These are phyloP conservation scores for Lepus europaeus DNA, from an alignment of 2,113 vertebrate genomes.

Conservation along the genomic window DNA sequence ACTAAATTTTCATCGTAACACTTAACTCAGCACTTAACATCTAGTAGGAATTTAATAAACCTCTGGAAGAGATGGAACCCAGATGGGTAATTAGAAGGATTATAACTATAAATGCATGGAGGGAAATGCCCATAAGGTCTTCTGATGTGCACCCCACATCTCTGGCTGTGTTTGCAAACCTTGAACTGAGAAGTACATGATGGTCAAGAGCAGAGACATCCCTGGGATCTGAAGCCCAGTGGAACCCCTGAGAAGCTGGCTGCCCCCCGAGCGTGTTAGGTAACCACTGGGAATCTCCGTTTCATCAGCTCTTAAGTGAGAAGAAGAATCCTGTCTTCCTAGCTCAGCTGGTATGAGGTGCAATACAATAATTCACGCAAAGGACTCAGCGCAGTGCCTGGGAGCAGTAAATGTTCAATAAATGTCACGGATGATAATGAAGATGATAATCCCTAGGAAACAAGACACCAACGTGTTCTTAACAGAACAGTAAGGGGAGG, in stretches of 20 bases:
- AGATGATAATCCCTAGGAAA: constrained; percentile 58
- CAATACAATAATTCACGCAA: constrained; percentile 12
- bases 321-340: not conserved
- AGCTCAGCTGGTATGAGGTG: constrained; percentile 16
- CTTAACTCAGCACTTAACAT: constrained; percentile 46
- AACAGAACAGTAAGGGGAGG: constrained; percentile 44
- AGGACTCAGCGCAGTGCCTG: not conserved
- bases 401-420: constrained; percentile 52
- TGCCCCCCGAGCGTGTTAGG: not conserved
- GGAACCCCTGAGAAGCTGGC: not conserved
- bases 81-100: not conserved
- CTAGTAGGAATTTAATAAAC: constrained; percentile 48
- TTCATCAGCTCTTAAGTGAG: constrained; percentile 39
- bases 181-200: not conserved
- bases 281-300: constrained; percentile 21
- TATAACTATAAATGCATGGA: not conserved
- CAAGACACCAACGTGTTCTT: constrained; percentile 60
- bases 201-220: not conserved
- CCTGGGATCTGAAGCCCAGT: not conserved
- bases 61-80: not conserved
- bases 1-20: not conserved
- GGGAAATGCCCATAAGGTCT: not conserved
- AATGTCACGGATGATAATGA: constrained; percentile 55
- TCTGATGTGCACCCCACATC: not conserved
- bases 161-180: not conserved